A percentile compares a stretch with the other conserved stretches of the same genome.
These are phyloP conservation scores for Drosophila athabasca DNA, from an alignment of 1,140 invertebrate genomes.

Conservation along the genomic window DNA sequence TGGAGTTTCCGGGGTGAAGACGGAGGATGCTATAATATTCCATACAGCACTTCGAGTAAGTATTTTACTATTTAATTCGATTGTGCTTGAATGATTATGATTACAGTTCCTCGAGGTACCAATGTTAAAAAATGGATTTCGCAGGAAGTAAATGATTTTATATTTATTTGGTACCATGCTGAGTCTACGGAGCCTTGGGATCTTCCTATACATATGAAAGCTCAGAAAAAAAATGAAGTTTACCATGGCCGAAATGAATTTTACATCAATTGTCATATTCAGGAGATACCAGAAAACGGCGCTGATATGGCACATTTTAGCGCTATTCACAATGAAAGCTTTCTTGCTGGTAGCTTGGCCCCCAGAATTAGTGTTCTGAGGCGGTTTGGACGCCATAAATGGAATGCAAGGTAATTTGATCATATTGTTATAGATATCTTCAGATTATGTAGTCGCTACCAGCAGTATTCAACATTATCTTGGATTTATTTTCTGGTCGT, in stretches of 20 bases:
- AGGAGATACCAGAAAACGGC: constrained; percentile 97
- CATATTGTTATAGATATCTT: neutral
- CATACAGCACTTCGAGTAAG: constrained; percentile 85
- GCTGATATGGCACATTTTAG: constrained; percentile 92
- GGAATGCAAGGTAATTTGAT: constrained; percentile 66
- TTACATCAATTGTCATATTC: constrained; percentile 89
- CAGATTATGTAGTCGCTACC: no score
- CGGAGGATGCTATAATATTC: constrained; percentile 89
- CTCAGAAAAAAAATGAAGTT: constrained; percentile 86
- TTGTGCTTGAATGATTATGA: neutral
- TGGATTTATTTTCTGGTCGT: no score
- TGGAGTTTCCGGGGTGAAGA: constrained; percentile 91
- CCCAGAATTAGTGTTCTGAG: constrained; percentile 17
- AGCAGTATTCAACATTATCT: no score
- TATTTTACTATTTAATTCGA: constrained; percentile 1
- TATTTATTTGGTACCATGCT: constrained; percentile 94
- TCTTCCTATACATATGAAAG: constrained; percentile 85
- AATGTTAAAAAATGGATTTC: constrained; percentile 88
- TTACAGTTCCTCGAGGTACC: constrained; percentile 84
- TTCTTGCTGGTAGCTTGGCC: constrained; percentile 86
- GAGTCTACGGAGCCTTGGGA: constrained; percentile 90
- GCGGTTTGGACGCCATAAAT: constrained; percentile 54
- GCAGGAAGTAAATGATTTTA: constrained; percentile 88
- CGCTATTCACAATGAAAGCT: constrained; percentile 88
- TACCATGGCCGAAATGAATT: constrained; percentile 92